Evolutionary conservation across 2,113 vertebrate genomes (phyloP).

Genomic region (Amblyornis subalaris): DNA sequence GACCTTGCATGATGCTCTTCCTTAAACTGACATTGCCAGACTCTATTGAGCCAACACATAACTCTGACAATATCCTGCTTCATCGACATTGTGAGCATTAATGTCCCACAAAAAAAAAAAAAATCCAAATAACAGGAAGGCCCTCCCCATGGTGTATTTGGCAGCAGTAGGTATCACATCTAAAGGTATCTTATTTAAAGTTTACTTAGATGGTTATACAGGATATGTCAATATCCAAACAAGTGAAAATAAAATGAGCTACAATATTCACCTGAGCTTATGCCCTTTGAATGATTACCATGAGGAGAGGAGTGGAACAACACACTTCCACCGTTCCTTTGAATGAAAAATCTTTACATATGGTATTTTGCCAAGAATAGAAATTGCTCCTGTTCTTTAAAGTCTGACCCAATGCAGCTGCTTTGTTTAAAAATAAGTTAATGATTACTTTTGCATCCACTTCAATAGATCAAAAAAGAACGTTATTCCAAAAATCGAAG

Average conservation of each 20-base stretch:
- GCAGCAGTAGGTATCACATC: not conserved
- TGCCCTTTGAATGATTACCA: not conserved
- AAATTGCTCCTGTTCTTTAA: slow-evolving; percentile 24
- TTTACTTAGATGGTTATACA: not conserved
- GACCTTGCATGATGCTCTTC: not conserved
- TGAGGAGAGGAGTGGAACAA: not conserved
- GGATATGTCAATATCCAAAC: not conserved
- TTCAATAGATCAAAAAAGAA: slow-evolving; percentile 24
- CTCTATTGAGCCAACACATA: not conserved
- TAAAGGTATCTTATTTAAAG: not conserved
- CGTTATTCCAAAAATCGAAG: slow-evolving; percentile 23
- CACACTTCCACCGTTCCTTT: not conserved
- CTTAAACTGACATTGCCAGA: not conserved
- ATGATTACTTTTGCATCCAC: slow-evolving; percentile 27
- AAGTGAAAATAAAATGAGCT: slow-evolving; percentile 15
- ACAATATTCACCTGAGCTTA: not conserved
- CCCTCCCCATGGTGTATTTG: not conserved
- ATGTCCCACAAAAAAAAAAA: not conserved
- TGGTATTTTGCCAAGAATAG: not conserved
- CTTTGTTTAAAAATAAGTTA: slow-evolving; percentile 24
- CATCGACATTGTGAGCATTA: not conserved
- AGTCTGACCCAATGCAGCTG: slow-evolving; percentile 35
- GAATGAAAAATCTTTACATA: not conserved
- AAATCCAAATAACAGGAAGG: not conserved
- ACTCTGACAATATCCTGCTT: not conserved